Evolutionary conservation across 2,113 vertebrate species (phyloP), one percentile per base, ranked within the genome.

Genomic region (Murina feae): DNA sequence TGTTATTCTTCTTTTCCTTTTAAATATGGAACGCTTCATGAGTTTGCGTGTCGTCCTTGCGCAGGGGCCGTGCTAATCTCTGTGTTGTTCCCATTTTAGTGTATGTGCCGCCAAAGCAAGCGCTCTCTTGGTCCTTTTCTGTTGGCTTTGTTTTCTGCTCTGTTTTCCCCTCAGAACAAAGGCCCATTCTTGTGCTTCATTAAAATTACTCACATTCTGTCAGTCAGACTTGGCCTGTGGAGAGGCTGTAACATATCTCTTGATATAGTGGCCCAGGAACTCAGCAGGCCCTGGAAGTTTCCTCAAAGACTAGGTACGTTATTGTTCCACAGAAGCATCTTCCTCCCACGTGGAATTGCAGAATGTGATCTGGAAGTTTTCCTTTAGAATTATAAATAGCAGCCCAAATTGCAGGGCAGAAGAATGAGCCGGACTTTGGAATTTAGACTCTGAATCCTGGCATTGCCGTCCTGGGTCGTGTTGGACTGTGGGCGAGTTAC

Each of bases 161-260:
- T 69, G 63, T 86, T 44, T 92, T 58, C 37, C 75, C 25, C 58
- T 16, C 7, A 60, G 85, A 91, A 76, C 69, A 93, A 92, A 88
- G 72, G 42, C 53, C 25, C 58, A 1, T 76, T 91, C 86, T 90
- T 39, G 32, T 58, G 90, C n/a, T 60, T 83, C 28, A 7, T 85
- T 90, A 51, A 49, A 80, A 44, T 79, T 35, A 78, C 81, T 82
- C n/a, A 14, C 13, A 9, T 32, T 90, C 94, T 84, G 35, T 68
- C 80, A 13, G 30, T 91, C 49, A 81, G 9, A 23, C 32, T 37
- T 42, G 66, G 75, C 9, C 9, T 69, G 14, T 17, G 51, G 76
- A 42, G 80, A 86, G n/a, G 39, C 85, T 72, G 68, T 86, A 49
- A 25, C 42, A 4, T 93, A 78, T 42, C 32, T 66, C 42, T 81